Evolutionary conservation across 2,888 invertebrate genomes (phyloP), one percentile per base, ranked within the genome.

Genomic region (Capitulum mitella): DNA sequence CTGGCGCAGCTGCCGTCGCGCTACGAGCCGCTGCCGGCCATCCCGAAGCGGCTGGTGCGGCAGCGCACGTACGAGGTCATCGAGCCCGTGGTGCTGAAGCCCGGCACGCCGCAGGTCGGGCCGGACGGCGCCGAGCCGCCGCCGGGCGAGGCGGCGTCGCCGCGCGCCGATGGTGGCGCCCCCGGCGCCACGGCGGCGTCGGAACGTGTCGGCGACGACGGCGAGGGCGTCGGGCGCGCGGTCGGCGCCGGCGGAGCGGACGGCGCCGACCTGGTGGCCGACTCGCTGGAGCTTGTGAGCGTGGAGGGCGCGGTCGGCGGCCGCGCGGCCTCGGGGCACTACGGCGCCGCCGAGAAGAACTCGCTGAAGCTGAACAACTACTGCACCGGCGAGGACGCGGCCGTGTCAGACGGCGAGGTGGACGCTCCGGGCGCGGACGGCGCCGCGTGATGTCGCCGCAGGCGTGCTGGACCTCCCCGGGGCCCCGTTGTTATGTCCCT

Each of bases 1-100:
- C 1, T 0, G 37, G 37, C 1, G 37, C 54, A 54, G 6, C 34
- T 70, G 37, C 70, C 70, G 5, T 37, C 70, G 3, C 16, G 22
- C 6, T 70, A 70, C 70, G 70, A 70, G 70, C 70, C 70, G 70
- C 70, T 70, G 70, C 70, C 70, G 70, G 70, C 70, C 70, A 70
- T 70, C 22, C 37, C 70, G 37, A 34, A 29, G 37, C 70, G 70
- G 19, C 37, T 70, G 37, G 70, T 70, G 70, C 70, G 70, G 16
- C 37, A 70, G 70, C 10, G 29, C 34, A 70, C 70, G 22, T 70
- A 70, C 70, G 70, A 70, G 37, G 37, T 70, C 22, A 70, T 70
- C 34, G 70, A 37, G 70, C 70, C 70, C 0, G 29, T 70, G 37
- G 37, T 70, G 37, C 70, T 70, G 22, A 70, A 70, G 70, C 70